A percentile compares a stretch with the other conserved stretches of the same genome.
phyloP scores from a whole-genome alignment of 1,140 invertebrate species.

The Platyura marginata region DNA sequence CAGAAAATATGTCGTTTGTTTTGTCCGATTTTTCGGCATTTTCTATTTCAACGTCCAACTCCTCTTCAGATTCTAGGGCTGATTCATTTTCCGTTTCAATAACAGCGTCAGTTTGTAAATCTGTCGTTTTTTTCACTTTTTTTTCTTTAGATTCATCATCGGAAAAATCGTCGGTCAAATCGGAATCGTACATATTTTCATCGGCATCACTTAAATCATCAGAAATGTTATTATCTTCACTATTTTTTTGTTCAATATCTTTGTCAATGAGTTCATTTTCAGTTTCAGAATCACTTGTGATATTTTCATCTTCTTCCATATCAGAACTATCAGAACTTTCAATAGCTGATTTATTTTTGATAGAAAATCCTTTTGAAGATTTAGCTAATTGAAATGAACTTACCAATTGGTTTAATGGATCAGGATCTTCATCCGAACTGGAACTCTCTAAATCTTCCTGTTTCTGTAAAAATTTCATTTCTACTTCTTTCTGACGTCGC shows the following conservation, averaged over 20 bases:
- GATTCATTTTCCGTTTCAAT: conserved; percentile 10
- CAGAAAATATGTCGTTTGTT: conserved; percentile 37
- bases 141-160: conserved; percentile 6
- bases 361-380: no score
- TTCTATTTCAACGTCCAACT: conserved; percentile 14
- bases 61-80: conserved; percentile 13
- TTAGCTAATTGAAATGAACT: not conserved
- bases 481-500: conserved; percentile 1
- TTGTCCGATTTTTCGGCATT: conserved; percentile 14
- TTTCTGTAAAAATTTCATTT: conserved; percentile 1
- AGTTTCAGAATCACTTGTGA: not conserved
- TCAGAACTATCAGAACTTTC: not conserved
- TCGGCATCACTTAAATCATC: conserved; percentile 13
- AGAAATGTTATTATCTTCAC: conserved; percentile 13
- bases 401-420: not conserved
- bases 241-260: conserved; percentile 25
- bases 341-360: not conserved
- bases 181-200: conserved; percentile 7
- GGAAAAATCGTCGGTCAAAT: conserved; percentile 5
- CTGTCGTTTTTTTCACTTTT: conserved; percentile 1
- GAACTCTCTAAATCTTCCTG: not conserved
- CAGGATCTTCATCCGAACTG: not conserved
- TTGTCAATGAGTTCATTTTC: conserved; percentile 29
- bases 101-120: not conserved
- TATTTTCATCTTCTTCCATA: not conserved